Conservation (phyloP, 64 coral and sea anemone genomes). For the Montipora sp. region DNA sequence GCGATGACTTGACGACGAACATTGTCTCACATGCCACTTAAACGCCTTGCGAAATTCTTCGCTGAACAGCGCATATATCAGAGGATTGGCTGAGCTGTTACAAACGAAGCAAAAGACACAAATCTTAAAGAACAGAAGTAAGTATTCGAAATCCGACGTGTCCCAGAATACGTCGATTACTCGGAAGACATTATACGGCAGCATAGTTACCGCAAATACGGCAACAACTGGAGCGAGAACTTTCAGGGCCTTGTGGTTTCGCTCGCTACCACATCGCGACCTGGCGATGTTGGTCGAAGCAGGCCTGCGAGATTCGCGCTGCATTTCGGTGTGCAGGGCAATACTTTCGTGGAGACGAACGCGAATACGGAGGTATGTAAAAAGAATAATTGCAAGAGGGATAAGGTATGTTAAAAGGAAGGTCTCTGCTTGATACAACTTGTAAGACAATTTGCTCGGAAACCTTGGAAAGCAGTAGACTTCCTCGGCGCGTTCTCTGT, state of each 20-base stretch:
- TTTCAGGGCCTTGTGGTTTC: slow-evolving; percentile 71
- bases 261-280: slow-evolving; percentile 11
- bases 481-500: slow-evolving; percentile 8
- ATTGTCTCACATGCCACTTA: slow-evolving; percentile 71
- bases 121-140: slow-evolving; percentile 82
- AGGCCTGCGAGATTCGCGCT: slow-evolving; percentile 25
- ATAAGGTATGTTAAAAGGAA: slow-evolving; percentile 74
- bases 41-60: slow-evolving; percentile 90
- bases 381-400: slow-evolving; percentile 66
- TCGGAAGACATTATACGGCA: slow-evolving; percentile 79
- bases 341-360: slow-evolving; percentile 81
- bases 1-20: background rate
- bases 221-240: slow-evolving; percentile 77
- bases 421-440: slow-evolving; percentile 72
- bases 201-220: slow-evolving; percentile 79
- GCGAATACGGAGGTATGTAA: slow-evolving; percentile 79
- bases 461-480: slow-evolving; percentile 71
- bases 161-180: slow-evolving; percentile 79
- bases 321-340: slow-evolving; percentile 67
- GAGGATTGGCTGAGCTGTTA: slow-evolving; percentile 92
- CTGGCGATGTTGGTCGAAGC: background rate
- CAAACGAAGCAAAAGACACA: slow-evolving; percentile 86
- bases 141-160: slow-evolving; percentile 62
- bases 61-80: slow-evolving; percentile 88
- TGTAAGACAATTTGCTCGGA: slow-evolving; percentile 41